Percentiles rank a stretch among this genome's conserved stretches.
These are phyloP conservation scores for Tyria jacobaeae DNA, from an alignment of 2,888 invertebrate species.

Conservation along the genomic window DNA sequence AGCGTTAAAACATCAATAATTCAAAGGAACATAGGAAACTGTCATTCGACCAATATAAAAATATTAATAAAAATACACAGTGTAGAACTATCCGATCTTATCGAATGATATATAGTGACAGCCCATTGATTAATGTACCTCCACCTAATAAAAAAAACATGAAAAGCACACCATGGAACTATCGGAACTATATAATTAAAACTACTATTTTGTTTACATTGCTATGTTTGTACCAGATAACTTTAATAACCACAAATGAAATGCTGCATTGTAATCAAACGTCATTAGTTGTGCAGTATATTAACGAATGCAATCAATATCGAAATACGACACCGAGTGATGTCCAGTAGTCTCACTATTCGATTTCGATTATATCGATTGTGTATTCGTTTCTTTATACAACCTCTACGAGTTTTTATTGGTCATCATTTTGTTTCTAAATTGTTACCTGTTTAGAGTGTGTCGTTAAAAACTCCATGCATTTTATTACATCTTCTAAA, in stretches of 20 bases:
- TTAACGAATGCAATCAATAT: constrained; percentile 11
- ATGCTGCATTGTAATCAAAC: constrained; percentile 26
- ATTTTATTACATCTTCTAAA: constrained; percentile 36
- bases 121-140: constrained; percentile 58
- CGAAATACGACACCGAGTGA: constrained; percentile 47
- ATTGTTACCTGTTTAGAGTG: constrained; percentile 41
- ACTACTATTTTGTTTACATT: constrained; percentile 21
- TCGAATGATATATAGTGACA: constrained; percentile 60
- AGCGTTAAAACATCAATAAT: constrained; percentile 37
- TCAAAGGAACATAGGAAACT: constrained; percentile 44
- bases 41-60: constrained; percentile 54
- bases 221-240: constrained; percentile 14
- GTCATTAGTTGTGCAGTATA: constrained; percentile 9
- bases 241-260: not conserved
- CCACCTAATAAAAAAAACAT: constrained; percentile 42
- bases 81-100: constrained; percentile 58
- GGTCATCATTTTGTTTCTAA: constrained; percentile 48
- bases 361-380: constrained; percentile 46
- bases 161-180: constrained; percentile 26
- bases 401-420: constrained; percentile 46
- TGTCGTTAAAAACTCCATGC: constrained; percentile 40
- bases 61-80: constrained; percentile 58
- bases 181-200: constrained; percentile 21
- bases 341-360: constrained; percentile 51
- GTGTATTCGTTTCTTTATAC: constrained; percentile 12